A percentile compares a stretch with the other conserved stretches of the same genome.
These are phyloP conservation scores for Mormyrus iriodes DNA, from an alignment of 2,113 vertebrate genomes.

Conservation along the genomic window DNA sequence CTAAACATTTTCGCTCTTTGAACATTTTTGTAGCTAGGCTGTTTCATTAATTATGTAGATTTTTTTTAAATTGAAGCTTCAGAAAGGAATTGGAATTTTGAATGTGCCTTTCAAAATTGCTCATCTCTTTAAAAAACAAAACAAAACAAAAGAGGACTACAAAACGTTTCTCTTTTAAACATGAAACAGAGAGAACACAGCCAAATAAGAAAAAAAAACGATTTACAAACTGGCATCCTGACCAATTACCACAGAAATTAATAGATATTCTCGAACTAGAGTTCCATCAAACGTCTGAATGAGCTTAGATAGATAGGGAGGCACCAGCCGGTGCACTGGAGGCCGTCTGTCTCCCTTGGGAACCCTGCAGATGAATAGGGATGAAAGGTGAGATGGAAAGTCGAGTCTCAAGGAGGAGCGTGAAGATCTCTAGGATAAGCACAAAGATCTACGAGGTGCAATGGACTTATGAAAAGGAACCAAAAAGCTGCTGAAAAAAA, in stretches of 20 bases:
- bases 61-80: slow-evolving; percentile 14
- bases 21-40: not conserved
- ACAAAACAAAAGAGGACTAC: not conserved
- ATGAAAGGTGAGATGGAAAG: not conserved
- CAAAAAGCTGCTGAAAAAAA: not conserved
- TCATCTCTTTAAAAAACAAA: not conserved
- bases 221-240: slow-evolving; percentile 13
- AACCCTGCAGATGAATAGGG: not conserved
- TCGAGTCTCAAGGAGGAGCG: not conserved
- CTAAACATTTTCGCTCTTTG: slow-evolving; percentile 6
- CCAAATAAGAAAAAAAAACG: not conserved
- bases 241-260: slow-evolving; percentile 4
- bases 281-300: slow-evolving; percentile 1
- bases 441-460: not conserved
- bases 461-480: not conserved
- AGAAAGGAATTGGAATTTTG: slow-evolving; percentile 13
- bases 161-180: not conserved
- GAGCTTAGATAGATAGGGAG: not conserved
- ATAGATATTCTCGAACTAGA: not conserved
- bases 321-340: not conserved
- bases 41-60: slow-evolving; percentile 21
- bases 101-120: slow-evolving; percentile 10
- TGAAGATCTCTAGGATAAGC: not conserved
- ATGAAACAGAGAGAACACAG: not conserved
- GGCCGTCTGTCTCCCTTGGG: not conserved